Conservation (phyloP, 1,140 invertebrate genomes). For the Vanessa atalanta region DNA sequence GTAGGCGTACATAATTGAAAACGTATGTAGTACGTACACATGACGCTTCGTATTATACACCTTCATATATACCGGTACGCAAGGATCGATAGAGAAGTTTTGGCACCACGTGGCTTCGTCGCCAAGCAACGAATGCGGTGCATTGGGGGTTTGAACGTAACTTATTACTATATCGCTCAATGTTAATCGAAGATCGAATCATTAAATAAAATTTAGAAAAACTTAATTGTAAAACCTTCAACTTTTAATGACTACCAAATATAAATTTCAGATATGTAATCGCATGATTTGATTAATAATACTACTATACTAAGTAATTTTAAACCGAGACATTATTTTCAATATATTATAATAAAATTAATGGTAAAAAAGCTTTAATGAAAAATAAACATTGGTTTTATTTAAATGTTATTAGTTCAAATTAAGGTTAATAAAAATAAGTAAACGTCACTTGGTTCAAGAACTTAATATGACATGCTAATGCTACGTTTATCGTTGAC, state of each 20-base stretch:
- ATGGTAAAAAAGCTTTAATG: too few relatives aligned
- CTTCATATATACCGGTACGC: conserved; percentile 22
- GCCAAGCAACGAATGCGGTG: conserved; percentile 48
- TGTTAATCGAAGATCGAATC: neutral
- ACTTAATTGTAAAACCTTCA: too few relatives aligned
- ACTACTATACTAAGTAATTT: too few relatives aligned
- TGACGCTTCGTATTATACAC: neutral
- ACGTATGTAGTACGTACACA: conserved; percentile 25
- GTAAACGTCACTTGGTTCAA: neutral
- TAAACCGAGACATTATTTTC: too few relatives aligned
- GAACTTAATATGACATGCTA: conserved; percentile 7
- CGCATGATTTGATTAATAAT: too few relatives aligned
- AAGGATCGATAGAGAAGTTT: conserved; percentile 61
- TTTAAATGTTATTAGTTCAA: neutral
- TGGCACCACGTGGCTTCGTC: conserved; percentile 52
- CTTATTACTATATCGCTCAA: neutral
- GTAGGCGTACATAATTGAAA: conserved; percentile 58
- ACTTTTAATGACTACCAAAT: too few relatives aligned
- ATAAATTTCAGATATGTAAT: too few relatives aligned
- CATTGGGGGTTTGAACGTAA: conserved; percentile 18
- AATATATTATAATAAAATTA: too few relatives aligned
- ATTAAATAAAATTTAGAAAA: neutral
- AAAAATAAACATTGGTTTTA: neutral
- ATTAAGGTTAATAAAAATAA: neutral
- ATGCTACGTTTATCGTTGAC: conserved; percentile 15